phyloP scores from a whole-genome alignment of 2,113 vertebrate genomes.

The Upupa epops region DNA sequence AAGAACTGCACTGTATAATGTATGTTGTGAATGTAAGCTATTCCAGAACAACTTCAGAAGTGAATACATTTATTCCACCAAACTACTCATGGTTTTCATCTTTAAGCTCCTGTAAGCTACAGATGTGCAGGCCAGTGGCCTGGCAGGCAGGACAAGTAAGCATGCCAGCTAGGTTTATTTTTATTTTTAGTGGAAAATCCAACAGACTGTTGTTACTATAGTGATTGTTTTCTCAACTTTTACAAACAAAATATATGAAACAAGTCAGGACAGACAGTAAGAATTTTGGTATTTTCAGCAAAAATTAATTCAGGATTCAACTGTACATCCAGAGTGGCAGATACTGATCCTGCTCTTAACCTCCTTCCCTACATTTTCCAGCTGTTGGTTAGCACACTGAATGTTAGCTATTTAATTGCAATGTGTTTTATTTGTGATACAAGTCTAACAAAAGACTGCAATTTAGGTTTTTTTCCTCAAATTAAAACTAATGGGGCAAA shows the following conservation, averaged over 20 bases:
- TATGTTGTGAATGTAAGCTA: background rate
- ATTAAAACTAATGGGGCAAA: conserved; percentile 73
- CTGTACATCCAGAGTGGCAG: background rate
- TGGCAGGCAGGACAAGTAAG: background rate
- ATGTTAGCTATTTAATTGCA: background rate
- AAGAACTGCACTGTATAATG: background rate
- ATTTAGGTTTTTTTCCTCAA: conserved; percentile 35
- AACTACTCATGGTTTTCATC: background rate
- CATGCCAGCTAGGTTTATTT: background rate
- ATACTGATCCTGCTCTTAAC: background rate
- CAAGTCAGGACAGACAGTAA: background rate
- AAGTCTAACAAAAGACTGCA: conserved; percentile 4
- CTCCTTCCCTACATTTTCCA: background rate
- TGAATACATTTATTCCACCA: background rate
- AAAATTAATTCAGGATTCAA: background rate
- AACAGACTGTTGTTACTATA: background rate
- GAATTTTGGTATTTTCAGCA: background rate
- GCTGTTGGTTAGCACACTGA: background rate
- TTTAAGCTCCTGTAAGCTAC: background rate
- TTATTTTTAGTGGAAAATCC: background rate
- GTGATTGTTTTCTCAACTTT: background rate
- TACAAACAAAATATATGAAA: background rate
- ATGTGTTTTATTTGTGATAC: conserved; percentile 37
- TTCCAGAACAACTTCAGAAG: background rate
- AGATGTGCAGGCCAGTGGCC: rapidly evolving